Evolutionary conservation across 2,797 vertebrate species (phyloP).

Genomic region (Danio kyathit): DNA sequence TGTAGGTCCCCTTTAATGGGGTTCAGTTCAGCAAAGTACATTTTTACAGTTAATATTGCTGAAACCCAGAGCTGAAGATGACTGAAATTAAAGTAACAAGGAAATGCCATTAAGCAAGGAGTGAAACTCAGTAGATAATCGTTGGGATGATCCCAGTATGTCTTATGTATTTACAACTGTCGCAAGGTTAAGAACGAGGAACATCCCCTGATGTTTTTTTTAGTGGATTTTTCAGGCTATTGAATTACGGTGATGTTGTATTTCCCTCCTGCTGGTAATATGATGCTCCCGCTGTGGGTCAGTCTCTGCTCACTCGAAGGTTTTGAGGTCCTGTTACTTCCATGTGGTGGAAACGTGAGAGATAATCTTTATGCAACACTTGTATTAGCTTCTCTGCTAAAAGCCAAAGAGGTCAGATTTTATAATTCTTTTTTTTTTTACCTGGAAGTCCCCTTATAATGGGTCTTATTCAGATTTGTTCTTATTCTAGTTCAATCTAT

Average conservation of each 20-base stretch:
- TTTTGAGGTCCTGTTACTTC: conserved; percentile 16
- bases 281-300: neutral
- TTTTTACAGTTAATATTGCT: conserved; percentile 24
- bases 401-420: neutral
- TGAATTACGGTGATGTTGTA: conserved; percentile 30
- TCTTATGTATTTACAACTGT: neutral
- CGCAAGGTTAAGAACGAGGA: conserved; percentile 1
- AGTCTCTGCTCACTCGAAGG: neutral
- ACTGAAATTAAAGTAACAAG: neutral
- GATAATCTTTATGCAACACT: conserved; percentile 13
- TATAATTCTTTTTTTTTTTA: neutral
- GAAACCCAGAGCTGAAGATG: conserved; percentile 3
- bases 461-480: neutral
- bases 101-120: neutral
- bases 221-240: neutral
- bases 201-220: conserved; percentile 1
- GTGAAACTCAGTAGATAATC: neutral
- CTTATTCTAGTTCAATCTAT: neutral
- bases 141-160: neutral
- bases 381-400: neutral
- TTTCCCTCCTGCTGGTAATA: conserved; percentile 1
- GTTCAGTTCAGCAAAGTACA: neutral
- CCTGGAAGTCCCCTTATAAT: neutral
- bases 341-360: conserved; percentile 7
- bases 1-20: too few relatives aligned